Evolutionary conservation across 2,113 vertebrate species (phyloP), one percentile per base, ranked within the genome.

Genomic region (Percina caprodes): DNA sequence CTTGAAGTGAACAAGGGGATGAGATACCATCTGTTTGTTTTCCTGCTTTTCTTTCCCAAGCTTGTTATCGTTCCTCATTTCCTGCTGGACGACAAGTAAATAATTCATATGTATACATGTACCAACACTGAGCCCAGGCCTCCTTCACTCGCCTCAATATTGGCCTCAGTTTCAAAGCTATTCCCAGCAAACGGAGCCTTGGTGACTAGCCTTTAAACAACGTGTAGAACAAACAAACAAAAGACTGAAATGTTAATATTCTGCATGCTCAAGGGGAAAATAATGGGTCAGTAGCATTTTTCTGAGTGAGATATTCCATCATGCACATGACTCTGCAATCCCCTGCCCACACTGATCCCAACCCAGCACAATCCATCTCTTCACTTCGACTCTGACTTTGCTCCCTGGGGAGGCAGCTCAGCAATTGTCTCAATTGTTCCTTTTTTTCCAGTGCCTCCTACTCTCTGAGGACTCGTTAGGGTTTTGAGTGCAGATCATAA

Each of bases 41-140:
- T 91, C 92, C 84, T 87, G 80, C 87, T 87, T 91, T 91, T 91
- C 73, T 92, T 93, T 95, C 93, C 93, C 93, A 94, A 93, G 91
- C 93, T 93, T 92, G 91, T 93, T 94, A 93, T 94, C 85, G 71
- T 92, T 92, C 55, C 88, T 92, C 92, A 93, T 93, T 94, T 95
- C 94, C 93, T 93, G 91, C 80, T 79, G 85, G 86, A 90, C 85
- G 84, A 91, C 90, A 91, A 92, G 87, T 91, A 92, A 93, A 94
- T 91, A 92, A 90, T 91, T 93, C 88, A 91, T 71, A 93, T 86
- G 84, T 93, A 91, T 88, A 88, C 88, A 88, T 92, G 87, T 87
- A 87, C 52, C 80, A 70, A 90, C 87, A 86, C 86, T 81, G 70
- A 74, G 74, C 79, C 60, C 74, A 78, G 89, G 62, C 84, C 83